Conservation (phyloP, 2,797 vertebrate species). For the Pseudochaenichthys georgianus region DNA sequence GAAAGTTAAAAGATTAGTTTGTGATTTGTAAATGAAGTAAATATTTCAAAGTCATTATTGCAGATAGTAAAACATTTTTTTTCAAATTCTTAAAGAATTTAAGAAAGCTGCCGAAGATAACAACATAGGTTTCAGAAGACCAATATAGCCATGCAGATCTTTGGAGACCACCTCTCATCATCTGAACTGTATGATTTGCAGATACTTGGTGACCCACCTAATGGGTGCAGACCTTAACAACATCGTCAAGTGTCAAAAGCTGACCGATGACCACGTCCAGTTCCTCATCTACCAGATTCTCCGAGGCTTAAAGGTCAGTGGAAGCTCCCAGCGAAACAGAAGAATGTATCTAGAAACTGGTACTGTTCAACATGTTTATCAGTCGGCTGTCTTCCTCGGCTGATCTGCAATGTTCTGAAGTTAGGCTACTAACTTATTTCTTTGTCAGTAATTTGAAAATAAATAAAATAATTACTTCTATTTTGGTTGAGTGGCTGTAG, state of each 20-base stretch:
- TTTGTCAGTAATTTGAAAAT: not conserved
- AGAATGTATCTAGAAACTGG: not conserved
- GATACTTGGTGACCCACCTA: slow-evolving; percentile 97
- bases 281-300: slow-evolving; percentile 99
- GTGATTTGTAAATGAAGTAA: not conserved
- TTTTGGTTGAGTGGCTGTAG: not conserved
- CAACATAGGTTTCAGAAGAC: not conserved
- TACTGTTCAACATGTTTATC: not conserved
- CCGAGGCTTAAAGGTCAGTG: slow-evolving; percentile 93
- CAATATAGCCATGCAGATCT: not conserved
- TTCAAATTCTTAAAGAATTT: not conserved
- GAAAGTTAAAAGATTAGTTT: not conserved
- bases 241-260: slow-evolving; percentile 99
- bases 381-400: not conserved
- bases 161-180: slow-evolving; percentile 7
- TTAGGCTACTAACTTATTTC: not conserved
- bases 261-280: slow-evolving; percentile 98
- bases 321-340: not conserved
- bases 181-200: slow-evolving; percentile 66
- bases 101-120: not conserved
- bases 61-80: not conserved
- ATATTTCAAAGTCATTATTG: not conserved
- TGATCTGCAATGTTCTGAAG: not conserved
- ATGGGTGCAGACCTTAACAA: slow-evolving; percentile 99
- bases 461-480: no score